Percentiles rank a stretch among this genome's conserved stretches.
Conservation (phyloP, 2,888 invertebrate genomes). For the Aplocera efformata region DNA sequence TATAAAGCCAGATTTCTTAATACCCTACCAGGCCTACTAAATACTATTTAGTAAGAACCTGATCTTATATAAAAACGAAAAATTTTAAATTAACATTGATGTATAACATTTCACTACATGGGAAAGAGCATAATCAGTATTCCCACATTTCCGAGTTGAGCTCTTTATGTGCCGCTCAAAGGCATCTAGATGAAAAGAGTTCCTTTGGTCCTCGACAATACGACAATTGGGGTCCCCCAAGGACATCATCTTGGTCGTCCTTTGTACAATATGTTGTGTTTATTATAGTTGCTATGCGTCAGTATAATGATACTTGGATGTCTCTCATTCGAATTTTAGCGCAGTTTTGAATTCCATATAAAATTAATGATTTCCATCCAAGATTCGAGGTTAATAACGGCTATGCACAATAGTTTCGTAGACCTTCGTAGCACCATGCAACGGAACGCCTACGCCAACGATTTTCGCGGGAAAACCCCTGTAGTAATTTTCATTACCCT, state of each 20-base stretch:
- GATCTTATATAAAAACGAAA: no score
- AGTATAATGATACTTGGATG: neutral
- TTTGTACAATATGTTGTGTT: slow-evolving; percentile 2
- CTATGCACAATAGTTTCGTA: neutral
- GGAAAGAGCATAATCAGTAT: slow-evolving; percentile 2
- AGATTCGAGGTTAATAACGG: no score
- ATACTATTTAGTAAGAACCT: no score
- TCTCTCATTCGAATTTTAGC: no score
- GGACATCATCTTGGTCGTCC: slow-evolving; percentile 30
- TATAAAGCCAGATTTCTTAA: no score
- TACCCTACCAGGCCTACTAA: no score
- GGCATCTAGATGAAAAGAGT: slow-evolving; percentile 30
- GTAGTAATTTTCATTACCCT: no score
- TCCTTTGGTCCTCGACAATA: slow-evolving; percentile 19
- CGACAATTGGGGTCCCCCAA: slow-evolving; percentile 39
- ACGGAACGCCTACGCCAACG: slow-evolving; percentile 9
- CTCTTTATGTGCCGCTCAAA: slow-evolving; percentile 24
- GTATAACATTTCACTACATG: neutral
- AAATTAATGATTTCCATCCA: no score
- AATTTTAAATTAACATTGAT: no score
- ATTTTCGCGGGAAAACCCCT: no score
- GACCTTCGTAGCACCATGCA: slow-evolving; percentile 17
- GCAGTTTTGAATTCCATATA: no score
- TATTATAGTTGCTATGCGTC: neutral
- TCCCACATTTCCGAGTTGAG: slow-evolving; percentile 11